These are phyloP conservation scores for Crypturellus tataupa DNA, from an alignment of 2,797 vertebrate genomes.

Conservation along the genomic window DNA sequence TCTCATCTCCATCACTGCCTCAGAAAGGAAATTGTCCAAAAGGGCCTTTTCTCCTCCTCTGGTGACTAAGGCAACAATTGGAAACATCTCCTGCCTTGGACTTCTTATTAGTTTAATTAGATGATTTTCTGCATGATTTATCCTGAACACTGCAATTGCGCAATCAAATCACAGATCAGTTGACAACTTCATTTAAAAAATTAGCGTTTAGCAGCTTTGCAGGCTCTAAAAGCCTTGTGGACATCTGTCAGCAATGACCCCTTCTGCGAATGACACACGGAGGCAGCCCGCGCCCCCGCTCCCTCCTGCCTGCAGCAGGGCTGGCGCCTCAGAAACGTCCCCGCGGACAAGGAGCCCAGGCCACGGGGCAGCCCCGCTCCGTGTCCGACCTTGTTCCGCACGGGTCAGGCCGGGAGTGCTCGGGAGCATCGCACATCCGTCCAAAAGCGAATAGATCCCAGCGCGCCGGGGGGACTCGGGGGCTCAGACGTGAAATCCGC, in stretches of 20 bases:
- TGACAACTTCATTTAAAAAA: slow-evolving; percentile 78
- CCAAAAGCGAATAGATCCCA: background rate
- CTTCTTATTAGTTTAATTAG: slow-evolving; percentile 76
- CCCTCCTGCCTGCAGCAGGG: slow-evolving; percentile 14
- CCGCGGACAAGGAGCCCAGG: background rate
- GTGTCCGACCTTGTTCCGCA: background rate
- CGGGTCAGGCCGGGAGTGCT: background rate
- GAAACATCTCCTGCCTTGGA: slow-evolving; percentile 34
- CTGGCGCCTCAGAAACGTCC: background rate
- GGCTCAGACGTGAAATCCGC: background rate
- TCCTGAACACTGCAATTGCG: slow-evolving; percentile 19
- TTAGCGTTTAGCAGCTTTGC: slow-evolving; percentile 44
- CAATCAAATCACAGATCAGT: slow-evolving; percentile 67
- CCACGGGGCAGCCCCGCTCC: background rate
- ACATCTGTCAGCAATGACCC: slow-evolving; percentile 64
- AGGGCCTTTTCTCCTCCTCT: slow-evolving; percentile 7
- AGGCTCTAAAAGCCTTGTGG: background rate
- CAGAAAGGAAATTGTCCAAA: background rate
- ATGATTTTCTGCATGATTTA: slow-evolving; percentile 73
- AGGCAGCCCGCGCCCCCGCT: slow-evolving; percentile 10
- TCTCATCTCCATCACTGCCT: background rate
- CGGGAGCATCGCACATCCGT: background rate
- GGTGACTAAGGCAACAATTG: slow-evolving; percentile 43
- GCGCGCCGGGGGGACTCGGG: fast-evolving
- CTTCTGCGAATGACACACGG: background rate